A percentile compares a stretch with the other conserved stretches of the same genome.
These are phyloP conservation scores for Delphinus delphis DNA, from an alignment of 2,113 vertebrate species.

Conservation along the genomic window DNA sequence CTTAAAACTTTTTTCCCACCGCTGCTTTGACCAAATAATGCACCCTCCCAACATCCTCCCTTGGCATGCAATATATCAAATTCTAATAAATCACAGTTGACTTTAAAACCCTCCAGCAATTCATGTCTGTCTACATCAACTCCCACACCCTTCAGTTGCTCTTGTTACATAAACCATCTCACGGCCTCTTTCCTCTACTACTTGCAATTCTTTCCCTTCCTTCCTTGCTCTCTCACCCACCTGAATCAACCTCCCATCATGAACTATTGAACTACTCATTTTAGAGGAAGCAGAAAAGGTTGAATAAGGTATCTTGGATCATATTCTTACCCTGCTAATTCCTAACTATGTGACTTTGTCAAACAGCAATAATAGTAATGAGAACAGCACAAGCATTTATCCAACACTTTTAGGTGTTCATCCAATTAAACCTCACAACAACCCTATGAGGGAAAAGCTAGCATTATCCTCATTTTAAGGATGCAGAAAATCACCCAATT, in stretches of 20 bases:
- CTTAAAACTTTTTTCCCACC: conserved; percentile 23
- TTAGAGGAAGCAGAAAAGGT: conserved; percentile 45
- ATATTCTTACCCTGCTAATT: background rate
- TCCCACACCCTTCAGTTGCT: conserved; percentile 48
- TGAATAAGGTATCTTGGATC: conserved; percentile 41
- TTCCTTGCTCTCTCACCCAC: background rate
- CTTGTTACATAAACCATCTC: background rate
- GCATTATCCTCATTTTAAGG: background rate
- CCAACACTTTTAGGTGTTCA: background rate
- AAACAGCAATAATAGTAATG: background rate
- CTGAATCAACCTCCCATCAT: conserved; percentile 22
- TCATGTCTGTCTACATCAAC: conserved; percentile 60
- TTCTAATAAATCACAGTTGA: conserved; percentile 71
- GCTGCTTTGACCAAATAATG: conserved; percentile 59
- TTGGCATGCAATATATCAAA: conserved; percentile 56
- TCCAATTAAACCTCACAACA: background rate
- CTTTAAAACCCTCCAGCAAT: conserved; percentile 57
- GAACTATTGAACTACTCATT: background rate
- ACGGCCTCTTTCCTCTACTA: background rate
- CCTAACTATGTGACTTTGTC: background rate
- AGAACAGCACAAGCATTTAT: background rate
- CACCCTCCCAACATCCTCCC: conserved; percentile 16
- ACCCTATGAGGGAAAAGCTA: background rate
- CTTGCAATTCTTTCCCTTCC: background rate
- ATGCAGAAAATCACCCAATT: background rate